Conservation (phyloP, 64 coral and sea anemone species). For the Acropora tenuis region DNA sequence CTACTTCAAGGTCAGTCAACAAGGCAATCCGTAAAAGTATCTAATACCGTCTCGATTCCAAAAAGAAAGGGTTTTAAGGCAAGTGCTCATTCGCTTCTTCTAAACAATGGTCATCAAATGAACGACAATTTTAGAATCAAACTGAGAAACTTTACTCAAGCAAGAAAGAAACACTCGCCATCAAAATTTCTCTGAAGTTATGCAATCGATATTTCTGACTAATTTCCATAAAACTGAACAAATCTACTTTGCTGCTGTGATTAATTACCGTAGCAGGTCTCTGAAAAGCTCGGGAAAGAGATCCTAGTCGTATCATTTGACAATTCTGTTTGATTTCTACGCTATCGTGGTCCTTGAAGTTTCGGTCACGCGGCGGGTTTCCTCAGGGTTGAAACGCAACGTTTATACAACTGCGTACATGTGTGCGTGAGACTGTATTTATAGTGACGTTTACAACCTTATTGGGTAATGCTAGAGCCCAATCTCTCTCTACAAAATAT, state of each 20-base stretch:
- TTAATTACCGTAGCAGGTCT: conserved; percentile 20
- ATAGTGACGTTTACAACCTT: background rate
- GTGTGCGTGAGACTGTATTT: too few species aligned
- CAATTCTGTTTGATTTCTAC: background rate
- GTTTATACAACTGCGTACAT: background rate
- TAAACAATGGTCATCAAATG: background rate
- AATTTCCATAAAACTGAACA: background rate
- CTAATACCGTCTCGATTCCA: too few species aligned
- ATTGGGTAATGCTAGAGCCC: background rate
- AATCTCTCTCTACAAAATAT: background rate
- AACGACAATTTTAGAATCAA: background rate
- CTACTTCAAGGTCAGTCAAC: too few species aligned
- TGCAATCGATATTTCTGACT: background rate
- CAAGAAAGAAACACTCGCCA: background rate
- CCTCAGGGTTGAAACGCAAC: background rate
- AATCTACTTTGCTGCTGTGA: background rate
- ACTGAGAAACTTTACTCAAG: too few species aligned
- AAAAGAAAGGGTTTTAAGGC: too few species aligned
- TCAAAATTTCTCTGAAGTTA: background rate
- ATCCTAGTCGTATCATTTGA: conserved; percentile 40
- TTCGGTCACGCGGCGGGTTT: too few species aligned
- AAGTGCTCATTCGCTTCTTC: too few species aligned
- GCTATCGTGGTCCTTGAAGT: background rate
- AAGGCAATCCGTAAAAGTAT: too few species aligned
- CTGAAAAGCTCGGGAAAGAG: conserved; percentile 27